Conservation (phyloP, 2,888 invertebrate genomes). For the Ophion ellenae region DNA sequence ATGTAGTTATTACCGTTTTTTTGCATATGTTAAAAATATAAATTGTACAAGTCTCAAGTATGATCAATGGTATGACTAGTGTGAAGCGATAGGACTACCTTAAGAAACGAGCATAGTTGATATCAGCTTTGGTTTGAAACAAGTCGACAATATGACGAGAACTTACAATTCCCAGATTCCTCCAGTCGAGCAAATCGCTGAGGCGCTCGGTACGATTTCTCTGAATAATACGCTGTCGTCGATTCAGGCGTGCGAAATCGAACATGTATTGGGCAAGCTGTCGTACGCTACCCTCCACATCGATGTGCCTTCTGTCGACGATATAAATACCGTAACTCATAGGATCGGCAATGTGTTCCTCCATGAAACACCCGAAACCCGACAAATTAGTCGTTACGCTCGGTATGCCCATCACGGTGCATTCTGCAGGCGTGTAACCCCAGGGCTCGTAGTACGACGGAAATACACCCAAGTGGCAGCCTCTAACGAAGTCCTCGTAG, state of each 20-base stretch:
- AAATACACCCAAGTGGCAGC: conserved; percentile 99
- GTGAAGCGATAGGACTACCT: too few species aligned
- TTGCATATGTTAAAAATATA: too few species aligned
- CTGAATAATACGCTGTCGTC: conserved; percentile 98
- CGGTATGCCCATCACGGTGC: conserved; percentile 99
- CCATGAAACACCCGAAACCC: conserved; percentile 99
- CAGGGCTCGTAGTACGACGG: conserved; percentile 99
- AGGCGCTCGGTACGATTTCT: conserved; percentile 98
- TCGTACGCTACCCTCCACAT: conserved; percentile 95
- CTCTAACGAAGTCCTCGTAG: conserved; percentile 99
- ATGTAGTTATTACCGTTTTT: too few species aligned
- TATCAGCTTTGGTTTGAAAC: not conserved
- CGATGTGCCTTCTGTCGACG: conserved; percentile 96
- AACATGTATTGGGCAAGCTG: conserved; percentile 96
- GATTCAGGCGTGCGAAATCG: conserved; percentile 94
- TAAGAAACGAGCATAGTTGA: not conserved
- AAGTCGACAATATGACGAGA: conserved; percentile 5
- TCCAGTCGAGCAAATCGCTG: conserved; percentile 98
- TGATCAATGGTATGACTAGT: too few species aligned
- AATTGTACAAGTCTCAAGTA: too few species aligned
- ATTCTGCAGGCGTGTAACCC: conserved; percentile 99
- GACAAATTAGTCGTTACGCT: conserved; percentile 99
- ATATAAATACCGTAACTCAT: conserved; percentile 99
- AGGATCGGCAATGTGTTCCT: conserved; percentile 98
- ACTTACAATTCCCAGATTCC: conserved; percentile 97